These are phyloP conservation scores for Brienomyrus brachyistius DNA, from an alignment of 2,113 vertebrate genomes.

Conservation along the genomic window DNA sequence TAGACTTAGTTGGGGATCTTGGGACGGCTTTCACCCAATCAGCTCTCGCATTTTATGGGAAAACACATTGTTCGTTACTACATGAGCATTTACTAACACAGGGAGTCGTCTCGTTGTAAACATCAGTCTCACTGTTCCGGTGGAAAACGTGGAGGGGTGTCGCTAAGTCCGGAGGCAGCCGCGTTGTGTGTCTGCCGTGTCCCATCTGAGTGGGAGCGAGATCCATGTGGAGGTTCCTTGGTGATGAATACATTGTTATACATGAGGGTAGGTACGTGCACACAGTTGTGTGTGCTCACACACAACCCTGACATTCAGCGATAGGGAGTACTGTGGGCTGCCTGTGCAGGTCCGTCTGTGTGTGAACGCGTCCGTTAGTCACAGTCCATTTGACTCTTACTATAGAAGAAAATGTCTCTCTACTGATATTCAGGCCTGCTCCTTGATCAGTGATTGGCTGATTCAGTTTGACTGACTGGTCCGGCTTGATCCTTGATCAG, in stretches of 20 bases:
- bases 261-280: background rate
- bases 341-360: background rate
- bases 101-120: background rate
- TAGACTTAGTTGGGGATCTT: background rate
- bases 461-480: background rate
- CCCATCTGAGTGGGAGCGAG: background rate
- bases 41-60: background rate
- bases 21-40: background rate
- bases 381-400: background rate
- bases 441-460: background rate
- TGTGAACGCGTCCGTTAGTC: background rate
- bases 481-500: background rate
- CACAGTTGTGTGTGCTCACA: background rate
- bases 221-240: background rate
- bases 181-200: background rate
- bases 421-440: background rate
- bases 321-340: background rate
- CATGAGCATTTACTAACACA: background rate
- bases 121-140: background rate
- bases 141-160: background rate
- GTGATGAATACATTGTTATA: background rate
- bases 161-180: background rate
- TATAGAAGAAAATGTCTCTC: background rate
- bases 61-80: background rate
- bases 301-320: background rate